Evolutionary conservation across 2,888 invertebrate genomes (phyloP), one percentile per base, ranked within the genome.

Genomic region (Apoda limacodes): DNA sequence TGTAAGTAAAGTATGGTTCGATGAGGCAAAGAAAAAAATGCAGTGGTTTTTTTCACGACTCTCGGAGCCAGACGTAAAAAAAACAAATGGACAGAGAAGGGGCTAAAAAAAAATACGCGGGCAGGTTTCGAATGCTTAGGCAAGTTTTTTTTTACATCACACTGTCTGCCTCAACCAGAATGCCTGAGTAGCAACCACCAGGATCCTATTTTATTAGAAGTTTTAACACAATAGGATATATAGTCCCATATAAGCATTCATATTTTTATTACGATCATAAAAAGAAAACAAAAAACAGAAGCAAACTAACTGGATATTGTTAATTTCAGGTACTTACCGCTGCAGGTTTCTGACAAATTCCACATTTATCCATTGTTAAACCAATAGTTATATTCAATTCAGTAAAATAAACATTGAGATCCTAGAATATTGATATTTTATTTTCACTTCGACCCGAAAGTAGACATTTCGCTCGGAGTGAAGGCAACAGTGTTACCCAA

Each of bases 31-130:
- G n/a, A n/a, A n/a, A n/a, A n/a, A n/a, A n/a, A n/a, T n/a, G n/a
- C n/a, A n/a, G n/a, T n/a, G n/a, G n/a, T n/a, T n/a, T n/a, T n/a
- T n/a, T n/a, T n/a, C n/a, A n/a, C n/a, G n/a, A n/a, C n/a, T n/a
- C n/a, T n/a, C n/a, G n/a, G n/a, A n/a, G n/a, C 70, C 76, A 76
- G 75, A 76, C 76, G 66, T 62, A 72, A 76, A 76, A 71, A 71
- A 78, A 75, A 68, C 69, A 66, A 52, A 55, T 55, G 52, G 60
- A 54, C 61, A 55, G 60, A 17, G 50, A 50, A 43, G 46, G 55
- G 55, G 60, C 56, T 53, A 61, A 69, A 72, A 71, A 72, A 78
- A 76, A 74, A 71, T 67, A 65, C 63, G 72, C 76, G 70, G 72
- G 75, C 75, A 66, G 72, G 75, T 76, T 76, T 71, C 64, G 64